These are phyloP conservation scores for Pseudorectes ferrugineus DNA, from an alignment of 2,113 vertebrate genomes.

Conservation along the genomic window DNA sequence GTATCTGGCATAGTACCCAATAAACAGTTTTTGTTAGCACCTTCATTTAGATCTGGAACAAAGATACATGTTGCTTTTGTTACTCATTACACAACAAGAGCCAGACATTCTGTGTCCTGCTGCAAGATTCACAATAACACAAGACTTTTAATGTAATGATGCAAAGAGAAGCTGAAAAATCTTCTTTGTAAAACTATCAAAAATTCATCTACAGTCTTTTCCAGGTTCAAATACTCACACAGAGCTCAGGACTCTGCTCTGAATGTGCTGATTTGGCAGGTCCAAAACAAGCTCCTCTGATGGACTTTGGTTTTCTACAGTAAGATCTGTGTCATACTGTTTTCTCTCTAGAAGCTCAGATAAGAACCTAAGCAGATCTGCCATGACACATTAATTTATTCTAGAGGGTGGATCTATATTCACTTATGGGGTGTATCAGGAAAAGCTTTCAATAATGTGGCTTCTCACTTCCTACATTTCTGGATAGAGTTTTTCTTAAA, in stretches of 20 bases:
- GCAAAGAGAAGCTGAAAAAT: background rate
- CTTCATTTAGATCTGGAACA: background rate
- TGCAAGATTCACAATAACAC: background rate
- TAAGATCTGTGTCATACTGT: background rate
- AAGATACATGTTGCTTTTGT: background rate
- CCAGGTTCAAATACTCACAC: background rate
- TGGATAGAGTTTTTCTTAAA: background rate
- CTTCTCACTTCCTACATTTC: background rate
- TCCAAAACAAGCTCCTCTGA: background rate
- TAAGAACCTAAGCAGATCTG: background rate
- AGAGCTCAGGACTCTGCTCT: background rate
- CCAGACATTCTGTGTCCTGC: background rate
- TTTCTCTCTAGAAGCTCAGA: background rate
- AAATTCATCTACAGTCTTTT: background rate
- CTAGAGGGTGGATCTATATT: background rate
- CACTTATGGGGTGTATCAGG: fast-evolving
- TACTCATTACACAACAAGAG: background rate
- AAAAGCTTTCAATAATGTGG: background rate
- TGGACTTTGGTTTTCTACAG: background rate
- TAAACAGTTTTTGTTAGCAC: background rate
- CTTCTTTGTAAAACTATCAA: background rate
- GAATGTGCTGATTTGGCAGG: background rate
- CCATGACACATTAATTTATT: background rate
- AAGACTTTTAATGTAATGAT: background rate
- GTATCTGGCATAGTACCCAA: background rate